These are phyloP conservation scores for Chaetoderma sp. DNA, from an alignment of 2,888 invertebrate species.

Conservation along the genomic window DNA sequence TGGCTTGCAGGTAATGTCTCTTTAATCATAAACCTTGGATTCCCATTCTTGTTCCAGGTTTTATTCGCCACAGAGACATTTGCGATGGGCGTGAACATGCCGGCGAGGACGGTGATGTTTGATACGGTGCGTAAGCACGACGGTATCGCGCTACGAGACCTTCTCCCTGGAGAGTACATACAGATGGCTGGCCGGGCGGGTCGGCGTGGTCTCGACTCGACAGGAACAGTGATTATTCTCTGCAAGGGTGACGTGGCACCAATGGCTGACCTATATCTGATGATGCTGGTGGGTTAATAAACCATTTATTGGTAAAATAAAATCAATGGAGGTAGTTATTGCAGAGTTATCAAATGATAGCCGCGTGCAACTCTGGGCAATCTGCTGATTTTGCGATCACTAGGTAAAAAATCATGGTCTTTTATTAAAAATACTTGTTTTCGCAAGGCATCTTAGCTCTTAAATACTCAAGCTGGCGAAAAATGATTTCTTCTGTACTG, in stretches of 20 bases:
- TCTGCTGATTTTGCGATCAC: no score
- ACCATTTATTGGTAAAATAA: not conserved
- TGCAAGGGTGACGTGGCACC: conserved; percentile 81
- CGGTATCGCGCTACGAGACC: conserved; percentile 80
- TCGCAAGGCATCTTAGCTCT: no score
- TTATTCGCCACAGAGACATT: conserved; percentile 99
- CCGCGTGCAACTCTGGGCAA: no score
- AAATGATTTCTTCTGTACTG: no score
- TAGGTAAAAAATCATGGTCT: no score
- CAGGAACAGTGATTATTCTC: conserved; percentile 94
- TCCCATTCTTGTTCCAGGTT: conserved; percentile 80
- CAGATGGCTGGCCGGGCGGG: conserved; percentile 85
- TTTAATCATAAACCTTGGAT: no score
- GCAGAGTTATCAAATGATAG: no score
- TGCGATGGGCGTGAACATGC: conserved; percentile 99
- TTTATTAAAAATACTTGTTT: no score
- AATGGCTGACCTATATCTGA: conserved; percentile 79
- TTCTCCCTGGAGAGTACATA: conserved; percentile 94
- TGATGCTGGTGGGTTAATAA: conserved; percentile 80
- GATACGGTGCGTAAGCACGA: conserved; percentile 93
- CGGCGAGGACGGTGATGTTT: conserved; percentile 96
- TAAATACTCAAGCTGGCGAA: no score
- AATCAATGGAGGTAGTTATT: no score
- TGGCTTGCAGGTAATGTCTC: no score
- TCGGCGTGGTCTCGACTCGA: conserved; percentile 89